These are phyloP conservation scores for Homarus americanus DNA, from an alignment of 1,140 invertebrate genomes.

Conservation along the genomic window DNA sequence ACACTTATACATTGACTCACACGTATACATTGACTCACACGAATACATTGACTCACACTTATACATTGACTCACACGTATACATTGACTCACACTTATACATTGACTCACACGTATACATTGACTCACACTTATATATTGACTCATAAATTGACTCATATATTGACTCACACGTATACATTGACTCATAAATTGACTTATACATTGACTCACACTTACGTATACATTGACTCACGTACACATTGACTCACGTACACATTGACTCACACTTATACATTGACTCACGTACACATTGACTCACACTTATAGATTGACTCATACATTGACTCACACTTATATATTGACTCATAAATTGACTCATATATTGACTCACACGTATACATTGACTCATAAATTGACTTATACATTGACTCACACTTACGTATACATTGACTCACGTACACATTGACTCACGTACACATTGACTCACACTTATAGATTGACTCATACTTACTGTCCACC, in stretches of 20 bases:
- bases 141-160: not conserved
- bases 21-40: not conserved
- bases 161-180: too few species aligned
- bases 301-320: not conserved
- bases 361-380: not conserved
- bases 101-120: not conserved
- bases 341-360: not conserved
- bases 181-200: too few species aligned
- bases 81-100: not conserved
- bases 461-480: not conserved
- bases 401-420: not conserved
- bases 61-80: not conserved
- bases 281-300: not conserved
- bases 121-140: not conserved
- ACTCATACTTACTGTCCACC: slow-evolving; percentile 24
- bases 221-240: not conserved
- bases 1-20: not conserved
- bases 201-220: not conserved
- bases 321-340: not conserved
- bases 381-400: not conserved
- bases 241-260: not conserved
- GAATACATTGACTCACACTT: not conserved
- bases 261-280: not conserved
- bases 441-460: not conserved
- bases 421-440: not conserved